Base-by-base conservation (phyloP, 2,113 vertebrate species). In the Oxyura jamaicensis region DNA sequence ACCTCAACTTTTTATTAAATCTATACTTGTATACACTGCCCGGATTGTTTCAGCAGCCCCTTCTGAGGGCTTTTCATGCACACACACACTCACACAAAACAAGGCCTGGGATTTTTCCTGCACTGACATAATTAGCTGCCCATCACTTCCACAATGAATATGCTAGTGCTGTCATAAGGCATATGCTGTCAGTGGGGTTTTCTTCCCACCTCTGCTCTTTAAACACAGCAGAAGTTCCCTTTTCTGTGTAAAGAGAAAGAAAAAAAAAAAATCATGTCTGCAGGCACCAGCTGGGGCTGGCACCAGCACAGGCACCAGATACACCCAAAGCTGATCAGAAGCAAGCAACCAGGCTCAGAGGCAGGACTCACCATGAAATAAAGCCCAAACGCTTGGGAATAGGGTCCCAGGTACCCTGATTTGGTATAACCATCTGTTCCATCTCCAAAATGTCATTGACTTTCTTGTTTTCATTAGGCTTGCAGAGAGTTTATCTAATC, bases 71-170 rank as follows among this genome's bases (percentile, higher is more conserved):
- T 74, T 76, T 79, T 71, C 35, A 48, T 20, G 22, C 4, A 48
- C 46, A 48, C 46, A 48, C 46, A 48, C 46, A 48, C 46, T 48
- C 20, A 48, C 46, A 48, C 46, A 48, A 33, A 14, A 8, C 55
- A 60, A 0, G 2, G 29, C 79, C 72, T 78, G 69, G 15, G 9
- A 36, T 93, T 77, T 94, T 75, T 91, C 65, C 88, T 94, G 42
- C 22, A 3, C 58, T 90, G 69, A 68, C 84, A 68, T 77, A 83
- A 82, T 95, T 83, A 91, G 82, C 41, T 86, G 77, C 66, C 95
- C 83, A 55, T 93, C 92, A 92, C 84, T 88, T 95, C 76, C 80
- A 90, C 86, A 93, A 74, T 82, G 90, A 96, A 66, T 83, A 20
- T 82, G 63, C 59, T 59, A 48, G 36, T 53, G 29, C 83, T 92